phyloP scores from a whole-genome alignment of 2,888 invertebrate species.

The Crossocerus cetratus region DNA sequence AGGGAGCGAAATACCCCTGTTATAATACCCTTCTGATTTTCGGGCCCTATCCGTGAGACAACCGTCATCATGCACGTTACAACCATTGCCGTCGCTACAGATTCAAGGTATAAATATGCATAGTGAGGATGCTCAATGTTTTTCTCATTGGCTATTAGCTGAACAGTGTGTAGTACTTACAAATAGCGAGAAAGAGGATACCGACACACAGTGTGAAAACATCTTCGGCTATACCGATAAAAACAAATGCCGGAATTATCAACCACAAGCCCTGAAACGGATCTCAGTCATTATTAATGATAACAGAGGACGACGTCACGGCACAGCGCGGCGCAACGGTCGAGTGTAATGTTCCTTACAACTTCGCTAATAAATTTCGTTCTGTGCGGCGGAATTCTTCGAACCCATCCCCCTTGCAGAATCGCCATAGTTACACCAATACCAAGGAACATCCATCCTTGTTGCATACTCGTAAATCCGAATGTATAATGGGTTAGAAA shows the following conservation, averaged over 20 bases:
- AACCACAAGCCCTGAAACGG: conserved; percentile 84
- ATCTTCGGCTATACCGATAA: conserved; percentile 85
- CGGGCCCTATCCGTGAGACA: conserved; percentile 89
- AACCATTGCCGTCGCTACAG: conserved; percentile 90
- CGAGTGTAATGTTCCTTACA: conserved; percentile 69
- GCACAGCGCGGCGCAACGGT: too few relatives aligned
- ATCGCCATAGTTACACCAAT: conserved; percentile 95
- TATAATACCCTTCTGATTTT: conserved; percentile 92
- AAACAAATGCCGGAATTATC: conserved; percentile 91
- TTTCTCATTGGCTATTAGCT: too few relatives aligned
- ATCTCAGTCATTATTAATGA: conserved; percentile 4
- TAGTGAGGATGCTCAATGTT: too few relatives aligned
- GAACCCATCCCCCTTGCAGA: conserved; percentile 92
- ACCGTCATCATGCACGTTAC: conserved; percentile 97
- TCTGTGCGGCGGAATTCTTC: conserved; percentile 85
- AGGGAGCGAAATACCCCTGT: conserved; percentile 96
- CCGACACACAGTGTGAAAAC: conserved; percentile 86
- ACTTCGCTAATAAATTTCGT: conserved; percentile 85
- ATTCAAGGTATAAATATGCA: conserved; percentile 45
- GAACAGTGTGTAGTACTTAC: conserved; percentile 84
- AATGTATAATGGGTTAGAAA: conserved; percentile 97
- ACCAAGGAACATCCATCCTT: conserved; percentile 97
- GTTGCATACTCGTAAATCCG: conserved; percentile 94
- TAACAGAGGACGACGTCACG: too few relatives aligned
- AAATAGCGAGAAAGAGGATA: conserved; percentile 91